phyloP scores from a whole-genome alignment of 2,797 vertebrate genomes.

The Cheracebus regulus region DNA sequence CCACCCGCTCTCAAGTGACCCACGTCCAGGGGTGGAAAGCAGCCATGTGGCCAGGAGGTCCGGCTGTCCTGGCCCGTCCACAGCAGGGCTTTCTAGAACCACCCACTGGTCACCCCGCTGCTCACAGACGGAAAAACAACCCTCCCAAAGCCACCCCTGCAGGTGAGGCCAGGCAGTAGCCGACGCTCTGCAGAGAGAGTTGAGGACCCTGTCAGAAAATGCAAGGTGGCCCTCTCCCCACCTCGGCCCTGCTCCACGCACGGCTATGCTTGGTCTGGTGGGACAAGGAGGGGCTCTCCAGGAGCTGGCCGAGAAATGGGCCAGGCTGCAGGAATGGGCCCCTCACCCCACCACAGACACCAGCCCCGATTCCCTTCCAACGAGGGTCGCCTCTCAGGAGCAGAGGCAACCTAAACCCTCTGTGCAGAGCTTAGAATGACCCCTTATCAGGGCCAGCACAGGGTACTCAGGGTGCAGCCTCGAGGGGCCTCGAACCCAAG shows the following conservation, averaged over 20 bases:
- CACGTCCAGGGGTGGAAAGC: fast-evolving
- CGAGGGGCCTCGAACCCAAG: slow-evolving; percentile 83
- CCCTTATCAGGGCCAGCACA: slow-evolving; percentile 89
- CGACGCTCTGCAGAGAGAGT: slow-evolving; percentile 36
- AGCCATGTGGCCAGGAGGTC: fast-evolving
- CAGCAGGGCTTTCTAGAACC: fast-evolving
- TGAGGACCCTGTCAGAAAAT: background rate
- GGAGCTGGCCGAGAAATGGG: slow-evolving; percentile 62
- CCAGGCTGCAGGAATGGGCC: slow-evolving; percentile 78
- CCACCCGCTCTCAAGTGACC: background rate
- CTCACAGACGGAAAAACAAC: background rate
- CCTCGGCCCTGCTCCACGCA: slow-evolving; percentile 57
- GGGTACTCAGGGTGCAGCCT: slow-evolving; percentile 88
- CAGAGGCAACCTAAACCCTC: slow-evolving; percentile 92
- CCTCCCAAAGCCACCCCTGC: background rate
- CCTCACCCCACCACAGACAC: slow-evolving; percentile 62
- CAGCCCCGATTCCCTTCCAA: slow-evolving; percentile 87
- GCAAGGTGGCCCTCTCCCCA: slow-evolving; percentile 51
- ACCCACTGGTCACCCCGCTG: background rate
- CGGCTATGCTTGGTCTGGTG: slow-evolving; percentile 71
- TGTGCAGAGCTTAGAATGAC: slow-evolving; percentile 86
- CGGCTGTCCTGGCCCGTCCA: background rate
- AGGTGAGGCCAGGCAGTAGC: background rate
- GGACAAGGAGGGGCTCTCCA: slow-evolving; percentile 65
- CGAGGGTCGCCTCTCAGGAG: slow-evolving; percentile 88